Conservation (phyloP, 1,140 invertebrate species). For the Diorhabda sublineata region DNA sequence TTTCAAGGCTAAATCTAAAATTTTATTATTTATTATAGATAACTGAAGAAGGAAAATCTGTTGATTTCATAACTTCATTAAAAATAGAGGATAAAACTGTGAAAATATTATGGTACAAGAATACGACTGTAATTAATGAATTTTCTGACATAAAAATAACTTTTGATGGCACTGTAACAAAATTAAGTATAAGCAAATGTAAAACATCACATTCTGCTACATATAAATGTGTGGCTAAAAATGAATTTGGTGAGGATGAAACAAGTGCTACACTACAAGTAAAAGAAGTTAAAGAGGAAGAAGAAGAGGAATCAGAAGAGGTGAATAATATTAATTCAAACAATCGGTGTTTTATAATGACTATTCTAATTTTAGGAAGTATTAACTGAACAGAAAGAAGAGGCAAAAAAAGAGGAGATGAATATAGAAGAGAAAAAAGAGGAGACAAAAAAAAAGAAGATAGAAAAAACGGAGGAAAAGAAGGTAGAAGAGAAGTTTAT, state of each 20-base stretch:
- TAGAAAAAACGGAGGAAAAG: constrained; percentile 46
- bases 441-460: constrained; percentile 50
- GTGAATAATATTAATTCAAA: background rate
- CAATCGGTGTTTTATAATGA: too few relatives aligned
- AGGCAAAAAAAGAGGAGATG: constrained; percentile 17
- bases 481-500: constrained; percentile 44
- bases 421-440: constrained; percentile 44
- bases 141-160: constrained; percentile 63
- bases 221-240: constrained; percentile 76
- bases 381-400: too few relatives aligned
- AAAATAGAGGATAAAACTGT: constrained; percentile 70
- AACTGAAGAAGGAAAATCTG: constrained; percentile 70
- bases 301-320: constrained; percentile 28
- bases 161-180: constrained; percentile 78
- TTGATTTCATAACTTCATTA: constrained; percentile 71
- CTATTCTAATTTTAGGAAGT: too few relatives aligned
- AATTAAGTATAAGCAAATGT: constrained; percentile 66
- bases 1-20: background rate
- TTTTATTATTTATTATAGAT: constrained; percentile 50
- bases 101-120: constrained; percentile 83
- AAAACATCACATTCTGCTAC: constrained; percentile 67
- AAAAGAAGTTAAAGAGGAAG: constrained; percentile 50
- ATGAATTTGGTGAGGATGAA: constrained; percentile 80
- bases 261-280: constrained; percentile 72
- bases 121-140: constrained; percentile 67